Evolutionary conservation across 1,140 invertebrate species (phyloP).

Genomic region (Drosophila dunni): DNA sequence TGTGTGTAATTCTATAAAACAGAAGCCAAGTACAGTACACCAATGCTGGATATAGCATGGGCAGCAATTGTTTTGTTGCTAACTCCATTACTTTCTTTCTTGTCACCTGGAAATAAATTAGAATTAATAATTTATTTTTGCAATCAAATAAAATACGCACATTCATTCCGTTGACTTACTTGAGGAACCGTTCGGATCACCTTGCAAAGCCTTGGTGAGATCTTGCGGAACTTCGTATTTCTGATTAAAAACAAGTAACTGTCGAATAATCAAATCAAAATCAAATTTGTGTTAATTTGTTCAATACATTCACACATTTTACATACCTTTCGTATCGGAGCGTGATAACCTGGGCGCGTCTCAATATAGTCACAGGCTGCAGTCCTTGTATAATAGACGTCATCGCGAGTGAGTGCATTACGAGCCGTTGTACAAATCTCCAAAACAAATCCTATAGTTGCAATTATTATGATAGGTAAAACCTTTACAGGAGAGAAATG

Average conservation of each 20-base stretch:
- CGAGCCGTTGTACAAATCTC: slow-evolving; percentile 19
- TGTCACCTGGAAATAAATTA: slow-evolving; percentile 4
- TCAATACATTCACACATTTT: neutral
- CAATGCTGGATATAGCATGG: neutral
- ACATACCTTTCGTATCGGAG: slow-evolving; percentile 44
- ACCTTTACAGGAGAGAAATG: slow-evolving; percentile 22
- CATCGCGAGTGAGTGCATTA: slow-evolving; percentile 43
- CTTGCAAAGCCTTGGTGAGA: slow-evolving; percentile 36
- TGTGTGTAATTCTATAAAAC: neutral
- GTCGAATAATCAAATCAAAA: neutral
- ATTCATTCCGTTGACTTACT: slow-evolving; percentile 30
- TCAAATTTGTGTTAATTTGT: neutral
- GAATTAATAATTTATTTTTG: neutral
- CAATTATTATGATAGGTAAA: slow-evolving; percentile 43
- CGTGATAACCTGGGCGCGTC: slow-evolving; percentile 43
- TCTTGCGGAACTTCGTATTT: slow-evolving; percentile 51
- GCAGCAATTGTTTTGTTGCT: slow-evolving; percentile 4
- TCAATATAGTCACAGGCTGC: slow-evolving; percentile 39
- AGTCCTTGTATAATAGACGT: slow-evolving; percentile 50
- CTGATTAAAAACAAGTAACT: slow-evolving; percentile 56
- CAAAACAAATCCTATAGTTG: slow-evolving; percentile 11
- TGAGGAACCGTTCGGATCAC: slow-evolving; percentile 32
- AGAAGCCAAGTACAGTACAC: slow-evolving; percentile 1
- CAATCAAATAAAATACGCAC: too few relatives aligned
- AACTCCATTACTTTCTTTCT: neutral